These are phyloP conservation scores for Drosophila buzzatii DNA, from an alignment of 2,888 invertebrate genomes.

Conservation along the genomic window DNA sequence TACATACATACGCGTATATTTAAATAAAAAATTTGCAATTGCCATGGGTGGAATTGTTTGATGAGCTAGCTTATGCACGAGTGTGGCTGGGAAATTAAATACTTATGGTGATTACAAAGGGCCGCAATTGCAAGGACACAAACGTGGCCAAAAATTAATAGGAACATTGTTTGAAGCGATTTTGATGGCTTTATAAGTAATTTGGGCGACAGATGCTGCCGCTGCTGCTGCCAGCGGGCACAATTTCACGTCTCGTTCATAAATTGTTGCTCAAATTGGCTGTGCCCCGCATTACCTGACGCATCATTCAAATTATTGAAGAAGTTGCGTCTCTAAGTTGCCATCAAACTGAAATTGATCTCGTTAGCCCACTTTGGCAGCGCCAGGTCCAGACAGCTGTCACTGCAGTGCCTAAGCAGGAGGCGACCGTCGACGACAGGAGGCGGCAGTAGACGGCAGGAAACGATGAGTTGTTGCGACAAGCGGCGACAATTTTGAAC, in stretches of 20 bases:
- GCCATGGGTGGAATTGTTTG: conserved; percentile 8
- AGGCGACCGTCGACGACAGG: not conserved
- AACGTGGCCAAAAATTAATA: conserved; percentile 22
- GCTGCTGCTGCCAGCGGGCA: conserved; percentile 5
- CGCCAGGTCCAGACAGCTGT: conserved; percentile 59
- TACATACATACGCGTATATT: conserved; percentile 16
- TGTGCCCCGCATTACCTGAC: conserved; percentile 64
- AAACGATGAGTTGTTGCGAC: conserved; percentile 63
- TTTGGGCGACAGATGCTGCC: conserved; percentile 47
- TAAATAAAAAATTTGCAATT: conserved; percentile 52
- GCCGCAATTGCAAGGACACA: conserved; percentile 18
- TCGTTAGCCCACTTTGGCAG: conserved; percentile 65
- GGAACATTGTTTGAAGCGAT: conserved; percentile 35
- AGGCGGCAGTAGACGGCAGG: not conserved
- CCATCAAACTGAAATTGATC: conserved; percentile 77
- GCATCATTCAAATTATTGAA: conserved; percentile 70
- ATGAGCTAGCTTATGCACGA: conserved; percentile 30
- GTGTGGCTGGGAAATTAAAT: conserved; percentile 41
- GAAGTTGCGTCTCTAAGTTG: conserved; percentile 55
- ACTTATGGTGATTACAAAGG: conserved; percentile 66
- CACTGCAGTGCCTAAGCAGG: conserved; percentile 45
- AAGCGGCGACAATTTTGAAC: conserved; percentile 77
- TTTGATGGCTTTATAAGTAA: conserved; percentile 64
- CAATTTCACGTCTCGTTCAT: conserved; percentile 48
- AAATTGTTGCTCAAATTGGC: conserved; percentile 65